These are phyloP conservation scores for Koerneria pararmatus DNA, from an alignment of 2,888 invertebrate species.

Conservation along the genomic window DNA sequence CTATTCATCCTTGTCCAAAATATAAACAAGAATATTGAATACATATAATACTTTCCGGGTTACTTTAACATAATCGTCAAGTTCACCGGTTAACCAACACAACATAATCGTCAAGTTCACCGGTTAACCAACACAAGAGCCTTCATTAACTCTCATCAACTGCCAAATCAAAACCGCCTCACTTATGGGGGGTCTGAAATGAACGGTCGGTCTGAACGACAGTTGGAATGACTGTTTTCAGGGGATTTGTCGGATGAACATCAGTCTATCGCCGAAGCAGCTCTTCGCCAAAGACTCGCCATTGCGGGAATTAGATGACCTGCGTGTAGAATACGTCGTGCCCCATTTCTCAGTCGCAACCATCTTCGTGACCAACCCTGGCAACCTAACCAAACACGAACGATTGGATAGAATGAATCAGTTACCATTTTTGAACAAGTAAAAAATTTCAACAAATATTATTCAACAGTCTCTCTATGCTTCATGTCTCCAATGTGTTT, in stretches of 20 bases:
- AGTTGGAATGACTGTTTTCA: conserved; percentile 27
- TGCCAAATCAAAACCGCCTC: too few relatives aligned
- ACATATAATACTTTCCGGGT: too few relatives aligned
- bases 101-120: too few relatives aligned
- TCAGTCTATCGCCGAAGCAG: conserved; percentile 52
- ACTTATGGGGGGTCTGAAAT: too few relatives aligned
- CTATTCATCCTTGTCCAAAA: too few relatives aligned
- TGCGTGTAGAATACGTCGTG: conserved; percentile 46
- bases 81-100: too few relatives aligned
- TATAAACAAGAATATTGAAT: too few relatives aligned
- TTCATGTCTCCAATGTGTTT: too few relatives aligned
- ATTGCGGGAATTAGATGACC: conserved; percentile 41
- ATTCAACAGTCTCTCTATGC: neutral
- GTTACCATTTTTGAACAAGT: neutral
- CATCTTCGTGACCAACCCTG: conserved; percentile 45
- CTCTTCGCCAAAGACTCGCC: conserved; percentile 54
- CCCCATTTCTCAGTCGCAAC: conserved; percentile 48
- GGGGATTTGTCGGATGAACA: conserved; percentile 53
- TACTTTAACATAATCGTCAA: too few relatives aligned
- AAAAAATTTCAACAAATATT: neutral
- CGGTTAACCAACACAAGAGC: too few relatives aligned
- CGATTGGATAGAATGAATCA: conserved; percentile 44
- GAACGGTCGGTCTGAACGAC: too few relatives aligned
- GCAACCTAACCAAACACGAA: conserved; percentile 41
- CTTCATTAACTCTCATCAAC: too few relatives aligned